Conservation (phyloP, 2,113 vertebrate species). For the Cichladusa arquata region DNA sequence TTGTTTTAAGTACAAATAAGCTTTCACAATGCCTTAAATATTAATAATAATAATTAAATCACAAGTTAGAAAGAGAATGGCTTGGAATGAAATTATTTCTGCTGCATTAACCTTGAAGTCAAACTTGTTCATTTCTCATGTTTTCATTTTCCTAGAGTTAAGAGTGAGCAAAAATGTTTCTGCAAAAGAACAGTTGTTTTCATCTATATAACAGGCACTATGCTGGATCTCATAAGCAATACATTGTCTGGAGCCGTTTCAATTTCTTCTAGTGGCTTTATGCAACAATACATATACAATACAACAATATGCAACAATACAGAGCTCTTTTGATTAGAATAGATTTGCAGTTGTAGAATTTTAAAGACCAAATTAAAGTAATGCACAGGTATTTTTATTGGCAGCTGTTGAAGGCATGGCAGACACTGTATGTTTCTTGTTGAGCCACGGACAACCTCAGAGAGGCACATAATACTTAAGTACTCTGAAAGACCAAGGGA, state of each 20-base stretch:
- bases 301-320: not conserved
- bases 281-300: not conserved
- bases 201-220: not conserved
- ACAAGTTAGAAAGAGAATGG: not conserved
- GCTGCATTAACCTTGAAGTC: constrained; percentile 26
- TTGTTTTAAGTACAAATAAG: not conserved
- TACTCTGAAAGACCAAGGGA: not conserved
- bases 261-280: not conserved
- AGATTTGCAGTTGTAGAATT: not conserved
- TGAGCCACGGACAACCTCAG: not conserved
- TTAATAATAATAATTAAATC: not conserved
- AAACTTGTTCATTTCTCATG: not conserved
- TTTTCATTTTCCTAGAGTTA: constrained; percentile 17
- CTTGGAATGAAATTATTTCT: constrained; percentile 9
- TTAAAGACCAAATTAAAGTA: not conserved
- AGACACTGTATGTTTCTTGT: fast-evolving
- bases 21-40: not conserved
- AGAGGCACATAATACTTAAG: not conserved
- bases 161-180: not conserved
- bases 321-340: not conserved
- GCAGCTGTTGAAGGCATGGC: not conserved
- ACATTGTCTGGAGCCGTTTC: not conserved
- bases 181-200: not conserved
- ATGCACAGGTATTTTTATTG: not conserved
- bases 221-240: not conserved